Percentiles rank a stretch among this genome's conserved stretches.
phyloP scores from a whole-genome alignment of 2,113 vertebrate species.

The Notarius quadriscutis region DNA sequence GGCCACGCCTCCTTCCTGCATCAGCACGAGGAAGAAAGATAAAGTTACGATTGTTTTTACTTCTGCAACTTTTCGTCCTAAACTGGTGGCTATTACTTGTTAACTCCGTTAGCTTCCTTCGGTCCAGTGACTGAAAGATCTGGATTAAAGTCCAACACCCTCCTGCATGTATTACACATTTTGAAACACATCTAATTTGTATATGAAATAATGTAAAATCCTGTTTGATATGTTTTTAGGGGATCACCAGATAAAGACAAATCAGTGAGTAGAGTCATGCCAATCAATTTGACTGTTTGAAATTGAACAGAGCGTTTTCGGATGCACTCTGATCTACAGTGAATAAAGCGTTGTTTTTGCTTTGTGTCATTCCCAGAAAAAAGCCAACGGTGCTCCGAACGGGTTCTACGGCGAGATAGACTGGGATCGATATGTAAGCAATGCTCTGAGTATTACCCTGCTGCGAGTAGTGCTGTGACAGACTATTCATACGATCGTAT shows the following conservation, averaged over 20 bases:
- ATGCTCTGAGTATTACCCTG: background rate
- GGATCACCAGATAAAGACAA: conserved; percentile 94
- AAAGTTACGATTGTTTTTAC: background rate
- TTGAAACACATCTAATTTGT: background rate
- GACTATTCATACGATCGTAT: background rate
- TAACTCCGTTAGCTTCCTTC: background rate
- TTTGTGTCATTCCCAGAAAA: conserved; percentile 78
- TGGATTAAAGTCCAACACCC: background rate
- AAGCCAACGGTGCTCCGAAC: conserved; percentile 92
- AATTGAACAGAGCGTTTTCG: background rate
- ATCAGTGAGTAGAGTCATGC: conserved; percentile 78
- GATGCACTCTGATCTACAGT: background rate
- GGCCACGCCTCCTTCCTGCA: background rate
- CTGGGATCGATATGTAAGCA: conserved; percentile 98
- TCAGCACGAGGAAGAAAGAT: background rate
- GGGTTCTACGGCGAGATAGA: conserved; percentile 98
- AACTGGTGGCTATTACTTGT: background rate
- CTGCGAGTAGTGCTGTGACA: background rate
- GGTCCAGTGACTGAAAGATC: background rate
- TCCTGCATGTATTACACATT: background rate
- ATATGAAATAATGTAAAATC: background rate
- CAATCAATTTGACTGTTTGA: background rate
- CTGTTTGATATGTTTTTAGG: conserved; percentile 72
- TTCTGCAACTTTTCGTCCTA: background rate
- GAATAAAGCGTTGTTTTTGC: background rate